Evolutionary conservation across 2,888 invertebrate species (phyloP).

Genomic region (Dermolepida albohirtum): DNA sequence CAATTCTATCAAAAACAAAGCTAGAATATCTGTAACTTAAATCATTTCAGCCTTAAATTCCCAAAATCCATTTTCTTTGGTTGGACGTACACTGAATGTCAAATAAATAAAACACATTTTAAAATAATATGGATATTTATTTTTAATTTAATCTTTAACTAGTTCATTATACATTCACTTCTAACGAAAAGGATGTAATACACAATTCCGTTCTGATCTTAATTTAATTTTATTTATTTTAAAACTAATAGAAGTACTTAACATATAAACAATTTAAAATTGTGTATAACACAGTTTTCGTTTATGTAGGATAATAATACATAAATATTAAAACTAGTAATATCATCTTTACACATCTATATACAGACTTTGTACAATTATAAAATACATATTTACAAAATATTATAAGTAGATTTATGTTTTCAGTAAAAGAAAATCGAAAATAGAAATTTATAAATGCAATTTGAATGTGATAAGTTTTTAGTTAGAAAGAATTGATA

Average conservation of each 20-base stretch:
- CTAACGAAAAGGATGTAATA: constrained; percentile 22
- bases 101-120: constrained; percentile 34
- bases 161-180: constrained; percentile 30
- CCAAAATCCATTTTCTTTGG: no score
- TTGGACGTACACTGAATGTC: no score
- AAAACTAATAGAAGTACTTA: constrained; percentile 14
- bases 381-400: constrained; percentile 48
- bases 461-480: no score
- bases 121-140: constrained; percentile 44
- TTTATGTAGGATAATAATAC: constrained; percentile 34
- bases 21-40: no score
- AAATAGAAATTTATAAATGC: no score
- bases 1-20: no score
- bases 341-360: constrained; percentile 48
- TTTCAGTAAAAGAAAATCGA: no score
- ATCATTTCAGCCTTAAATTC: no score
- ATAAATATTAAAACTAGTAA: constrained; percentile 48
- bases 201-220: constrained; percentile 10
- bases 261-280: constrained; percentile 8
- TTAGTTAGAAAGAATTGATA: no score
- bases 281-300: constrained; percentile 31
- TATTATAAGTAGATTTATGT: background rate
- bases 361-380: constrained; percentile 47
- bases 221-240: background rate
- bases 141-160: constrained; percentile 40